Evolutionary conservation across 1,140 invertebrate species (phyloP), one percentile per base, ranked within the genome.

Genomic region (Drosophila simulans): DNA sequence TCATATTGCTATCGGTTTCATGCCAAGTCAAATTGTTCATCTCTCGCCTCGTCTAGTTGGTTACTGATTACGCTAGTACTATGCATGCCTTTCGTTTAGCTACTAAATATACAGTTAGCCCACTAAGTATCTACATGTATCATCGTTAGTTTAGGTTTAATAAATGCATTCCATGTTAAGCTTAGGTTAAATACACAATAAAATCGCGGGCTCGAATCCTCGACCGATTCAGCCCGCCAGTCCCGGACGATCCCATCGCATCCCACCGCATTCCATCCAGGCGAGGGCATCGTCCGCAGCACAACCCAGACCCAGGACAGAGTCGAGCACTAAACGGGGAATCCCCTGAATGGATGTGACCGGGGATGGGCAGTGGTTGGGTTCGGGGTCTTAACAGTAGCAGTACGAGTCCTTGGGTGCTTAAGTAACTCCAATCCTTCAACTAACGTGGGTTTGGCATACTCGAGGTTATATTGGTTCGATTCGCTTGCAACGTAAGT

Each of bases 91-190:
- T 82, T 66, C 25, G 64, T 83, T 86, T 83, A 86, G 83, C 78
- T 86, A 86, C 83, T 88, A 75, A 85, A 85, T 82, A 81, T 85
- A 85, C 81, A 85, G 68, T 70, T 81, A 77, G 51, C 74, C 51
- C 35, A 43, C 43, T 77, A 52, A 60, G 53, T 72, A 70, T 70
- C 31, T 59, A 69, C 35, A 72, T 52, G 48, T 65, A 56, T 64
- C 34, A 40, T 17, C 25, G 43, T 57, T 51, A 22, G n/a, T 42
- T 46, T 40, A 60, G 76, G 35, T 69, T 62, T 69, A 77, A 77
- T 77, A 77, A 77, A 77, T 77, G 74, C 74, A 77, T 77, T 77
- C 56, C 60, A 76, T 77, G 74, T 77, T 77, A 77, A 77, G 74
- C 74, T 77, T 77, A 77, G 55, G 74, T 77, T 77, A 77, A 40